A percentile compares a stretch with the other conserved stretches of the same genome.
Evolutionary conservation across 1,140 invertebrate genomes (phyloP).

Genomic region (Polypedilum vanderplanki): DNA sequence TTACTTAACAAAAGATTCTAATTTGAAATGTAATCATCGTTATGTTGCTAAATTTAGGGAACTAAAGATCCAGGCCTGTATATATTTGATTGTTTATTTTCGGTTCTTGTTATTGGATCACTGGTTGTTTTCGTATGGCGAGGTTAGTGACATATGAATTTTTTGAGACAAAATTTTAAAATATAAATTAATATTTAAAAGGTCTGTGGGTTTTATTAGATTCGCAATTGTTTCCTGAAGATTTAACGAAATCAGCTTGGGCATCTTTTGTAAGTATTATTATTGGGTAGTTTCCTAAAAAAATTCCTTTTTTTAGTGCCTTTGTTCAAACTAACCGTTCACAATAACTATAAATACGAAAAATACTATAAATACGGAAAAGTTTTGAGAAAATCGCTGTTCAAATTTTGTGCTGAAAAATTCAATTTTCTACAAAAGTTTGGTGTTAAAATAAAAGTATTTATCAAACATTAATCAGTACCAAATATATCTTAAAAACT

Average conservation of each 20-base stretch:
- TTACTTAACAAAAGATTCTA: conserved; percentile 16
- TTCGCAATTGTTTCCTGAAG: conserved; percentile 63
- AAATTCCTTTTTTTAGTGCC: too few relatives aligned
- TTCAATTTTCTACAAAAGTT: too few relatives aligned
- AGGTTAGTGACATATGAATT: conserved; percentile 38
- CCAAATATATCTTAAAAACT: too few relatives aligned
- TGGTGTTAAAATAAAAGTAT: too few relatives aligned
- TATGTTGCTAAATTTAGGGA: conserved; percentile 49
- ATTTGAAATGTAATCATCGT: conserved; percentile 36
- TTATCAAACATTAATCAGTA: too few relatives aligned
- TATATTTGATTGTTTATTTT: conserved; percentile 77
- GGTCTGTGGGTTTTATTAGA: conserved; percentile 73
- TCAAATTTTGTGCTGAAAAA: too few relatives aligned
- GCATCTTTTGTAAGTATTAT: conserved; percentile 63
- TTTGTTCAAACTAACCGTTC: too few relatives aligned
- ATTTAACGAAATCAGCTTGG: conserved; percentile 57
- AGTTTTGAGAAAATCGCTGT: too few relatives aligned
- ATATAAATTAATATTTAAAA: background rate
- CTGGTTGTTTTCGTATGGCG: conserved; percentile 83
- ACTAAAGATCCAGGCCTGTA: conserved; percentile 63
- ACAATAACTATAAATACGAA: too few relatives aligned
- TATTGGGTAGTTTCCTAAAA: too few relatives aligned
- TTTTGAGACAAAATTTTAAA: background rate
- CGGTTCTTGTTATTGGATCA: conserved; percentile 71
- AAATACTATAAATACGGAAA: too few relatives aligned